Base-by-base conservation (phyloP, 2,113 vertebrate species). In the Tychaedon coryphoeus region DNA sequence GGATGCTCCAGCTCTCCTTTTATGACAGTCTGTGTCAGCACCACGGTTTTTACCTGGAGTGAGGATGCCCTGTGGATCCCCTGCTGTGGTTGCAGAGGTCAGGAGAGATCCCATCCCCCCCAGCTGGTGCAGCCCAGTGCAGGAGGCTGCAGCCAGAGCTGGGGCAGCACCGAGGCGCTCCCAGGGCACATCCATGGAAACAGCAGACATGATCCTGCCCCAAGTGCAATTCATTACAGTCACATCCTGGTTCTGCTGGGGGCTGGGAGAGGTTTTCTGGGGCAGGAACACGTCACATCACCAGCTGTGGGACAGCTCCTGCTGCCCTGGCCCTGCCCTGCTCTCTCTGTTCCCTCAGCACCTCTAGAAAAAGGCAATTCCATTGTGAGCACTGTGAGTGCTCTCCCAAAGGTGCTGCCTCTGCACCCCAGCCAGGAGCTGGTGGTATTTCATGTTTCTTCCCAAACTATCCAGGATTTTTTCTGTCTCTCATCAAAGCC, bases 131-230 rank as follows among this genome's bases (percentile, higher is more conserved):
- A 17, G 38, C 43, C 45, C 76, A 29, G 51, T 3, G 9, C 45
- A 33, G 0, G 2, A 12, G 31, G 33, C 57, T 42, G 48, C 57
- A 47, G n/a, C 29, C 2, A 0, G 25, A 56, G 34, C 75, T 50
- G 58, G 48, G 58, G 18, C 4, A 12, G 67, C 36, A 20, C 16
- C 0, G 0, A 38, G 58, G 26, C 50, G 33, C 15, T 19, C 43
- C 22, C 11, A 12, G 58, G 51, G 10, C 51, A 45, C 12, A 1
- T 16, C 67, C 43, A 13, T 0, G 4, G 43, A 5, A 36, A 57
- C 1, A 3, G 5, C 51, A 80, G 18, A 18, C 1, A 2, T 23
- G 50, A 36, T 72, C 22, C 67, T 43, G 51, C 33, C 58, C 51
- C 43, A 28, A 19, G 23, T 19, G 26, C 60, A 14, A 11, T 29